A percentile compares a stretch with the other conserved stretches of the same genome.
These are phyloP conservation scores for Campylomormyrus tamandua DNA, from an alignment of 2,113 vertebrate species.

Conservation along the genomic window DNA sequence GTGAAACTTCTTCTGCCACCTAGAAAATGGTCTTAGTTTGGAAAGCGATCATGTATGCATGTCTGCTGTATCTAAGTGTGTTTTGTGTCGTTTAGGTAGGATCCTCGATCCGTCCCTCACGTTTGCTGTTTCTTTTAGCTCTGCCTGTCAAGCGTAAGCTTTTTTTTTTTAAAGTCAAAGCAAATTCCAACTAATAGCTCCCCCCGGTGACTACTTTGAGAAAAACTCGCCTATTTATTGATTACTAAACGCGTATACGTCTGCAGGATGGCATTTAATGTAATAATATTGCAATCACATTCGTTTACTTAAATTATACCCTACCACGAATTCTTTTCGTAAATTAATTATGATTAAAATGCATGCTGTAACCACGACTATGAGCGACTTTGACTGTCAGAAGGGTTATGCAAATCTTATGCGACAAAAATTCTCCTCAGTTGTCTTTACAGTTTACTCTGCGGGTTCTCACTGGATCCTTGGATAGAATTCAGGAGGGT, in stretches of 20 bases:
- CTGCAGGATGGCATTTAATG: not conserved
- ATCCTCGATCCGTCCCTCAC: not conserved
- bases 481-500: not conserved
- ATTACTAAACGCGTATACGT: not conserved
- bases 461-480: not conserved
- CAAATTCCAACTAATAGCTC: constrained; percentile 26
- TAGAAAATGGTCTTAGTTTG: not conserved
- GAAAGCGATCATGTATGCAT: not conserved
- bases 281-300: not conserved
- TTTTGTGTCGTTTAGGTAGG: not conserved
- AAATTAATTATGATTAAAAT: not conserved
- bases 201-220: constrained; percentile 37
- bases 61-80: not conserved
- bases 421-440: not conserved
- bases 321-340: not conserved
- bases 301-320: not conserved
- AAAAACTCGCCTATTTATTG: constrained; percentile 12
- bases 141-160: not conserved
- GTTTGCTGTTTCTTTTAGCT: not conserved
- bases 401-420: not conserved
- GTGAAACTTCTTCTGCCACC: not conserved
- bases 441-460: not conserved
- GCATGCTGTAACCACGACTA: not conserved
- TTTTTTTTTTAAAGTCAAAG: not conserved
- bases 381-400: not conserved